Percentiles rank a stretch among this genome's conserved stretches.
phyloP scores from a whole-genome alignment of 2,797 vertebrate genomes.

The Champsocephalus gunnari region DNA sequence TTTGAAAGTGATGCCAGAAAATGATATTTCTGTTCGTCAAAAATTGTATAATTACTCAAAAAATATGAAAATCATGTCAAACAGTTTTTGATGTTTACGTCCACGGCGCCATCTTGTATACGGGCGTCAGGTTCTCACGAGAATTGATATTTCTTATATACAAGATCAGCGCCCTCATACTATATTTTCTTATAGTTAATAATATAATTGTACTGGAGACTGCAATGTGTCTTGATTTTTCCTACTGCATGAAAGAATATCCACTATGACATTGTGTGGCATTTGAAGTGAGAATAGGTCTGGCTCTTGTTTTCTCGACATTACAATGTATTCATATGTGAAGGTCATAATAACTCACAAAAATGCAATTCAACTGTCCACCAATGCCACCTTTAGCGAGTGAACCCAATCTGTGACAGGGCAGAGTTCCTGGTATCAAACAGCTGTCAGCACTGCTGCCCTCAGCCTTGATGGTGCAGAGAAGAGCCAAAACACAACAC shows the following conservation, averaged over 20 bases:
- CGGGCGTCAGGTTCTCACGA: too few relatives aligned
- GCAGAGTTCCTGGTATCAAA: conserved; percentile 33
- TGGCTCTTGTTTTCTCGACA: conserved; percentile 26
- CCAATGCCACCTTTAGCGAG: conserved; percentile 16
- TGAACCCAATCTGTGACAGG: conserved; percentile 61
- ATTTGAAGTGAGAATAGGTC: conserved; percentile 40
- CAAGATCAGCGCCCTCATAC: too few relatives aligned
- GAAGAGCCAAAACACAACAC: conserved; percentile 25
- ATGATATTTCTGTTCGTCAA: too few relatives aligned
- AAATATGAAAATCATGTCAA: too few relatives aligned
- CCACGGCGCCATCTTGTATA: too few relatives aligned
- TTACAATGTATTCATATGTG: conserved; percentile 40
- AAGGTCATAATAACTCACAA: conserved; percentile 42
- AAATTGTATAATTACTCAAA: too few relatives aligned
- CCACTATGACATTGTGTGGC: conserved; percentile 20
- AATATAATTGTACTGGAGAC: neutral
- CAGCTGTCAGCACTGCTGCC: conserved; percentile 43
- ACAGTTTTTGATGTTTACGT: too few relatives aligned
- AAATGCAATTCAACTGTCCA: conserved; percentile 25
- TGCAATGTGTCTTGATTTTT: neutral
- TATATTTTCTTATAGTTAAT: too few relatives aligned
- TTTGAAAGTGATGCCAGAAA: too few relatives aligned
- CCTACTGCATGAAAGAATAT: neutral
- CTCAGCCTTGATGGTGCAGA: conserved; percentile 19
- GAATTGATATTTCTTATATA: too few relatives aligned